Percentiles rank a stretch among this genome's conserved stretches.
Conservation (phyloP, 2,113 vertebrate genomes). For the Phrynosoma platyrhinos region DNA sequence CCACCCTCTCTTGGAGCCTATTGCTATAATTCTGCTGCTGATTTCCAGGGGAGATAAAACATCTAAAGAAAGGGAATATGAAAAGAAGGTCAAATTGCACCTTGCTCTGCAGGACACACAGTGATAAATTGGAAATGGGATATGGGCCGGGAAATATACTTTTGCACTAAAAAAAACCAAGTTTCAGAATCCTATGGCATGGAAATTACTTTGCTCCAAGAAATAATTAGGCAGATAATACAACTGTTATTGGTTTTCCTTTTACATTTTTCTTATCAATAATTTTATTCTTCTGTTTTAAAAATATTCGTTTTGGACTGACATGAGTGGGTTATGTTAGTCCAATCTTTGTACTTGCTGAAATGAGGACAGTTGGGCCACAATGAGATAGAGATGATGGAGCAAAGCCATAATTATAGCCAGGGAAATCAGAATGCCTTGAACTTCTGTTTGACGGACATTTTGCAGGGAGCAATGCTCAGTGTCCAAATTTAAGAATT, state of each 20-base stretch:
- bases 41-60: background rate
- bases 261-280: background rate
- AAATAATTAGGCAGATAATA: background rate
- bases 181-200: background rate
- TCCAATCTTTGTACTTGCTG: too few relatives aligned
- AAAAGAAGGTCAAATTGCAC: background rate
- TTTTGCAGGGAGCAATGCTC: too few relatives aligned
- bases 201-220: background rate
- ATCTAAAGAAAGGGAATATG: background rate
- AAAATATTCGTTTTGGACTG: too few relatives aligned
- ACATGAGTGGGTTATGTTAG: too few relatives aligned
- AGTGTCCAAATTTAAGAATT: too few relatives aligned
- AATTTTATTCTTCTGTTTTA: too few relatives aligned
- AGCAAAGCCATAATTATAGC: too few relatives aligned
- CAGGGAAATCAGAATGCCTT: too few relatives aligned
- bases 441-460: too few relatives aligned
- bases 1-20: too few relatives aligned
- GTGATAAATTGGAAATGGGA: background rate
- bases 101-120: background rate
- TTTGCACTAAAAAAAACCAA: background rate
- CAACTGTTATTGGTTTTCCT: background rate
- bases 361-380: too few relatives aligned
- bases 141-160: background rate
- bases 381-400: too few relatives aligned
- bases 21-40: background rate